A percentile compares a stretch with the other conserved stretches of the same genome.
phyloP scores from a whole-genome alignment of 2,113 vertebrate species.

The Vidua chalybeata region DNA sequence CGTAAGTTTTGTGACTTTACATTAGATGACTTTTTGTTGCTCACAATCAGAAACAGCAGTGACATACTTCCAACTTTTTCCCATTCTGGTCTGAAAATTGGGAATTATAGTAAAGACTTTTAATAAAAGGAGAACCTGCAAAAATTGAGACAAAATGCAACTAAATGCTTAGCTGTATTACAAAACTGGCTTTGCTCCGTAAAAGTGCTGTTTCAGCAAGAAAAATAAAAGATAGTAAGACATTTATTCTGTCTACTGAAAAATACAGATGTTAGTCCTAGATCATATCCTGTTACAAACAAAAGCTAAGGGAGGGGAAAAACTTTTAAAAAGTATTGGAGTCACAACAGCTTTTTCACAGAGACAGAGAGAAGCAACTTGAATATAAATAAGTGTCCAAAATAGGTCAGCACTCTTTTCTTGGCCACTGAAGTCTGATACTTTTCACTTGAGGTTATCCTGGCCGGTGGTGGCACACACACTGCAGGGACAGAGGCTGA shows the following conservation, averaged over 20 bases:
- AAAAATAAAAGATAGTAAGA: background rate
- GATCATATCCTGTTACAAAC: slow-evolving; percentile 16
- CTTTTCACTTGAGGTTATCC: slow-evolving; percentile 24
- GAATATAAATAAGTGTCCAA: slow-evolving; percentile 80
- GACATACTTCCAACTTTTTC: background rate
- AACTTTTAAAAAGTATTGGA: background rate
- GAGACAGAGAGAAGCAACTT: slow-evolving; percentile 66
- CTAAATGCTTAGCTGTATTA: background rate
- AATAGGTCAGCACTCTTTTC: slow-evolving; percentile 77
- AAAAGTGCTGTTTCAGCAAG: background rate
- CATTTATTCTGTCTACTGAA: slow-evolving; percentile 1
- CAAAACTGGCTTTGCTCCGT: background rate
- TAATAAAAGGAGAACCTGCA: background rate
- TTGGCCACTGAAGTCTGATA: slow-evolving; percentile 59
- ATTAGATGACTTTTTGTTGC: background rate
- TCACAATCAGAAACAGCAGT: background rate
- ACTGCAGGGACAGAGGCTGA: background rate
- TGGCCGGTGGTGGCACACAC: background rate
- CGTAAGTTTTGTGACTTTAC: background rate
- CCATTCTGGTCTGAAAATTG: background rate
- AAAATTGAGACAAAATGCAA: background rate
- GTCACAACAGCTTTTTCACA: slow-evolving; percentile 54
- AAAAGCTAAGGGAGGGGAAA: slow-evolving; percentile 8
- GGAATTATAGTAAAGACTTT: background rate
- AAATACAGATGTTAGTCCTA: slow-evolving; percentile 39